Percentiles rank a stretch among this genome's conserved stretches.
phyloP scores from a whole-genome alignment of 2,113 vertebrate species.

The Protobothrops flavoviridis region DNA sequence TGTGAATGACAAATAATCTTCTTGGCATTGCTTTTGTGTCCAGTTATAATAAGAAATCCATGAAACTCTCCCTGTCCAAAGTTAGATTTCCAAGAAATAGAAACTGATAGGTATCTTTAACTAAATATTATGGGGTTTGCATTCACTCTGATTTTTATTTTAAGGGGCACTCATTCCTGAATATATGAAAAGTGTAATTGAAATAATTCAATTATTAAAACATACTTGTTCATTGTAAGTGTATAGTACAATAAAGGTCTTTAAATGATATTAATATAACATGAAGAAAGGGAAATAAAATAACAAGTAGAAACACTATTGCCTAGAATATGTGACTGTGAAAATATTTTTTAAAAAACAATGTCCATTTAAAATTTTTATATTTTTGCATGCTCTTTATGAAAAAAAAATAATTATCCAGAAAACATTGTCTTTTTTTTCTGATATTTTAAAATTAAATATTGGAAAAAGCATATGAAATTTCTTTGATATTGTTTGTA shows the following conservation, averaged over 20 bases:
- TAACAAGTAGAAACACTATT: background rate
- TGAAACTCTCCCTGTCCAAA: background rate
- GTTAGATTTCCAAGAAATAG: background rate
- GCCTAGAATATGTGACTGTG: too few species aligned
- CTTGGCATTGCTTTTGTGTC: background rate
- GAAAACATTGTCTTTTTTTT: background rate
- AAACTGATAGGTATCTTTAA: background rate
- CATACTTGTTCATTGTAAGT: slow-evolving; percentile 16
- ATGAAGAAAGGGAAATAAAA: background rate
- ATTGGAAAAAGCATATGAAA: background rate
- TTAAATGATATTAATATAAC: slow-evolving; percentile 21
- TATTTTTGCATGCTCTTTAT: background rate
- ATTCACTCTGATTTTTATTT: slow-evolving; percentile 23
- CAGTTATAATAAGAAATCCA: background rate
- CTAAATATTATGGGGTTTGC: slow-evolving; percentile 20
- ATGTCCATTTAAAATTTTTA: background rate
- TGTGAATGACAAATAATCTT: background rate
- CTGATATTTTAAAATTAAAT: background rate
- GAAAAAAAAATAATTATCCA: background rate
- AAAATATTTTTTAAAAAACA: background rate
- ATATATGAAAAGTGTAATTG: background rate
- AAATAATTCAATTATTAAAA: background rate
- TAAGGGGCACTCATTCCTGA: background rate
- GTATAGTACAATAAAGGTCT: background rate
- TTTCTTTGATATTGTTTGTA: background rate